A percentile compares a stretch with the other conserved stretches of the same genome.
phyloP scores from a whole-genome alignment of 2,888 invertebrate species.

The Morinoia aosen region DNA sequence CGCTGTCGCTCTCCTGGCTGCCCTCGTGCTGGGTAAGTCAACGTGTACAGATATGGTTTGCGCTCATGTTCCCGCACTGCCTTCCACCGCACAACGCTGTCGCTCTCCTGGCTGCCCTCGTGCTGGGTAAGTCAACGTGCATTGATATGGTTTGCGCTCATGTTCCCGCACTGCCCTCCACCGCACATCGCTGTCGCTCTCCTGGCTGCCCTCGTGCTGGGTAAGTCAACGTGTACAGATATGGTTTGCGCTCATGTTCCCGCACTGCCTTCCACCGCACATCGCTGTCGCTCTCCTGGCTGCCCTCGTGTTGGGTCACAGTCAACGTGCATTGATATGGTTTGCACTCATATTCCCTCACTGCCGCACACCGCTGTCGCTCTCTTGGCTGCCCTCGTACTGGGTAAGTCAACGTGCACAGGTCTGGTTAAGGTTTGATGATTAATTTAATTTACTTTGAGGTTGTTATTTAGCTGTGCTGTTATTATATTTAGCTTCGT shows the following conservation, averaged over 20 bases:
- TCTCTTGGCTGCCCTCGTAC: constrained; percentile 56
- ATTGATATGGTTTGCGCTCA: too few species aligned
- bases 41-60: too few species aligned
- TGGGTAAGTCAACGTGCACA: constrained; percentile 53
- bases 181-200: constrained; percentile 73
- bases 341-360: constrained; percentile 86
- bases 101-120: constrained; percentile 56
- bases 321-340: too few species aligned
- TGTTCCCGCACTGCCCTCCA: constrained; percentile 82
- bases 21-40: constrained; percentile 58
- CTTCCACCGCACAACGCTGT: constrained; percentile 76
- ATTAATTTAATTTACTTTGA: too few species aligned
- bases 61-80: constrained; percentile 85
- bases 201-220: constrained; percentile 57
- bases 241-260: neutral
- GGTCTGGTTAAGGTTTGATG: too few species aligned
- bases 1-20: constrained; percentile 57
- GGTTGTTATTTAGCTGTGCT: too few species aligned
- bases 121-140: constrained; percentile 58
- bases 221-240: constrained; percentile 46
- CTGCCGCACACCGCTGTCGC: constrained; percentile 76
- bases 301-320: neutral
- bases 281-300: constrained; percentile 55
- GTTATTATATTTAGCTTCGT: too few species aligned
- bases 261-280: constrained; percentile 73